Conservation (phyloP, 2,888 invertebrate species). For the Pollenia amentaria region DNA sequence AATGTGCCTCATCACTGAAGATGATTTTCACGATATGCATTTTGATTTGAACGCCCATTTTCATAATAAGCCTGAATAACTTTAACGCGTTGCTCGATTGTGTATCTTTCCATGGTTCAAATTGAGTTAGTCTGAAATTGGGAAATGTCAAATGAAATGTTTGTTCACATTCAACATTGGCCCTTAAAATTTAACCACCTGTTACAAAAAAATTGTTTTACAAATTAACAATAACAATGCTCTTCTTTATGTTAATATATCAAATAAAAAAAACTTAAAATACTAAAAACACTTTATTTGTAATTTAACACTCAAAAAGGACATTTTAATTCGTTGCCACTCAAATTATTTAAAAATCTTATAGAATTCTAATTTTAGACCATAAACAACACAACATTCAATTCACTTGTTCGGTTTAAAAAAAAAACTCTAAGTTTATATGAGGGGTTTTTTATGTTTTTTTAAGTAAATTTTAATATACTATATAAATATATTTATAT, state of each 20-base stretch:
- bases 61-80: no score
- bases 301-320: not conserved
- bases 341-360: not conserved
- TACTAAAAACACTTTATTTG: no score
- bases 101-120: no score
- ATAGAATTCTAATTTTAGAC: conserved; percentile 47
- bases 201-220: no score
- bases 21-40: no score
- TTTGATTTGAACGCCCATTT: no score
- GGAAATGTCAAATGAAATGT: no score
- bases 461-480: not conserved
- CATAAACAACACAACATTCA: conserved; percentile 46
- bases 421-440: conserved; percentile 32
- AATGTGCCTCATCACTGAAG: no score
- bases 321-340: not conserved
- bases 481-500: not conserved
- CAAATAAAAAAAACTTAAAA: not conserved
- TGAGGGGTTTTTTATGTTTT: conserved; percentile 8
- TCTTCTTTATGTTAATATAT: not conserved
- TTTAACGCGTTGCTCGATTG: no score
- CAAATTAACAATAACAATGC: not conserved
- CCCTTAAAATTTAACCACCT: no score
- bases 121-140: no score
- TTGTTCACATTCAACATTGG: no score
- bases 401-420: conserved; percentile 68